Evolutionary conservation across 2,113 vertebrate species (phyloP).

Genomic region (Notiomystis cincta): DNA sequence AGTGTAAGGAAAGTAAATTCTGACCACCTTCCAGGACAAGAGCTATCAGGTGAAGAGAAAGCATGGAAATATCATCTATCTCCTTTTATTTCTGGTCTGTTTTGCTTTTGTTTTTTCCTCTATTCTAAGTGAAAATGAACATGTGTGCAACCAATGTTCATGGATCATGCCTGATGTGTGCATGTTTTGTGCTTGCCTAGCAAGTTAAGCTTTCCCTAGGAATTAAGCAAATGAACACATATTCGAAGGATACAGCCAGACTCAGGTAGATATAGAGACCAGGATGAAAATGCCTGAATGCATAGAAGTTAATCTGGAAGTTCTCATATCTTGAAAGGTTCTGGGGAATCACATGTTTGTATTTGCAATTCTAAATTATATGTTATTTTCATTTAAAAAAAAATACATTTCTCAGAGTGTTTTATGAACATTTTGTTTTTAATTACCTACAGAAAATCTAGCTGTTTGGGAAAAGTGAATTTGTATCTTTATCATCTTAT

Average conservation of each 20-base stretch:
- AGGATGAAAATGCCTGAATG: not conserved
- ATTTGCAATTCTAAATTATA: not conserved
- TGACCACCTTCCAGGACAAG: not conserved
- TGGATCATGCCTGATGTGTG: not conserved
- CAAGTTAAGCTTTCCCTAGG: not conserved
- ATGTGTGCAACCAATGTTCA: not conserved
- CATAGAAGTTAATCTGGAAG: not conserved
- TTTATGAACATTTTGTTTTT: not conserved
- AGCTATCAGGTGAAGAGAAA: not conserved
- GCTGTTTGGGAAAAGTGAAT: not conserved
- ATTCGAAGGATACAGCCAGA: not conserved
- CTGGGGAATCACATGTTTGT: rapidly evolving
- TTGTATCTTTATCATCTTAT: not conserved
- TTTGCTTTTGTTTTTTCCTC: rapidly evolving
- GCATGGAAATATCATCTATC: not conserved
- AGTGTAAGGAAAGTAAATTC: not conserved
- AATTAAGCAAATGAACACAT: not conserved
- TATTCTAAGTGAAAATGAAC: not conserved
- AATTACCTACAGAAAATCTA: not conserved
- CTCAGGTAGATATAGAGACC: not conserved
- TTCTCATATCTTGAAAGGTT: not conserved
- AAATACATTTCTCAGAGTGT: not conserved
- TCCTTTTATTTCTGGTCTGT: not conserved
- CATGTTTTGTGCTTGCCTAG: not conserved
- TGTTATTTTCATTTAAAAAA: not conserved